Percentiles rank a stretch among this genome's conserved stretches.
Evolutionary conservation across 2,797 vertebrate species (phyloP).

Genomic region (Premnoplex brunnescens): DNA sequence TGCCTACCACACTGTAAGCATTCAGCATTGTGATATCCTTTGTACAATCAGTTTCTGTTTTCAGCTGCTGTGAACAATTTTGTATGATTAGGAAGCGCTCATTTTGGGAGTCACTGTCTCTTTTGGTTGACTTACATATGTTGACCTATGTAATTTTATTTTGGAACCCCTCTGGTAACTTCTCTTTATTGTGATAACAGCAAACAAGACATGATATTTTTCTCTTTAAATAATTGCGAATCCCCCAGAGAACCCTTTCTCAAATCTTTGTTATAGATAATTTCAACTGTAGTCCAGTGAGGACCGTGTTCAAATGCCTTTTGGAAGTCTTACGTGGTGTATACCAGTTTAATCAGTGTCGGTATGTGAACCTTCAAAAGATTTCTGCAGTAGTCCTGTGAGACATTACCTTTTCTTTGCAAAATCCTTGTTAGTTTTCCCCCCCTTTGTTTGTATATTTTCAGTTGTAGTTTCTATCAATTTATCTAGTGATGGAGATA

Average conservation of each 20-base stretch:
- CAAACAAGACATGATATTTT: neutral
- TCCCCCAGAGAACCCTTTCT: neutral
- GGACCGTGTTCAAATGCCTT: neutral
- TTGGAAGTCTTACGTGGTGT: neutral
- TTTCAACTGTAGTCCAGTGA: neutral
- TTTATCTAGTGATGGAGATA: neutral
- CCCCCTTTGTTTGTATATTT: neutral
- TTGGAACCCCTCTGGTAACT: neutral
- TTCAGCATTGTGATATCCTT: neutral
- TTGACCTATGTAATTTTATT: neutral
- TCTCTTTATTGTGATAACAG: neutral
- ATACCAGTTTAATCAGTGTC: neutral
- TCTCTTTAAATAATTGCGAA: neutral
- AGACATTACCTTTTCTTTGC: neutral
- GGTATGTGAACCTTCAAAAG: neutral
- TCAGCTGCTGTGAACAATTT: neutral
- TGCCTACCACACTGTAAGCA: neutral
- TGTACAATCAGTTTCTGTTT: neutral
- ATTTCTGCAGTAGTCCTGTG: neutral
- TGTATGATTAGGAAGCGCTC: neutral
- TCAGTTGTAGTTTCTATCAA: neutral
- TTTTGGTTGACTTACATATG: neutral
- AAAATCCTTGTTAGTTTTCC: neutral
- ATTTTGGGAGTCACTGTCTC: neutral
- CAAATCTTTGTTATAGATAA: neutral